Percentiles rank a stretch among this genome's conserved stretches.
phyloP scores from a whole-genome alignment of 2,113 vertebrate species.

The Nycticryphes semicollaris region DNA sequence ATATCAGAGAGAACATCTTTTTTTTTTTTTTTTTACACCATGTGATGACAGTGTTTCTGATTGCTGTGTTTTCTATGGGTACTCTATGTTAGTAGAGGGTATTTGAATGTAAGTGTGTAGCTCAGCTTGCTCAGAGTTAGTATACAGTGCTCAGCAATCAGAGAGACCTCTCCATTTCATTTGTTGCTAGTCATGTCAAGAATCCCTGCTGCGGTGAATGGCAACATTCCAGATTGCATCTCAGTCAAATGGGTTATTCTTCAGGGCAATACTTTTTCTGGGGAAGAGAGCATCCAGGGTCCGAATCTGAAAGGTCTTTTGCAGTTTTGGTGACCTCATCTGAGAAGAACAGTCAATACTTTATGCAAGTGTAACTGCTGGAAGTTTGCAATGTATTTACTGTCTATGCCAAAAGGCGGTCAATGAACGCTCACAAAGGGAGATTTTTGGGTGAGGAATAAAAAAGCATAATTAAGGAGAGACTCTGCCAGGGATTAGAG shows the following conservation, averaged over 20 bases:
- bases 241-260: neutral
- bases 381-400: neutral
- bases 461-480: neutral
- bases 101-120: neutral
- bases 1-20: neutral
- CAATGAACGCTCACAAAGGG: neutral
- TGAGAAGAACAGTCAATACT: neutral
- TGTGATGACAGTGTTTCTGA: neutral
- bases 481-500: neutral
- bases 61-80: neutral
- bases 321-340: neutral
- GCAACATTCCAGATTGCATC: neutral
- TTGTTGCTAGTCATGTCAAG: neutral
- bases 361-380: neutral
- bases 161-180: neutral
- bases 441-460: neutral
- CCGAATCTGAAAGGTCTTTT: neutral
- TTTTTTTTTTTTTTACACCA: neutral
- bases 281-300: neutral
- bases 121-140: neutral
- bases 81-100: neutral
- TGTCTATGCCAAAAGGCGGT: neutral
- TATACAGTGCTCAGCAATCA: neutral
- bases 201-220: neutral
- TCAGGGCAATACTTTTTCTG: neutral